Percentiles rank a stretch among this genome's conserved stretches.
Conservation (phyloP, 2,888 invertebrate genomes). For the Aelia acuminata region DNA sequence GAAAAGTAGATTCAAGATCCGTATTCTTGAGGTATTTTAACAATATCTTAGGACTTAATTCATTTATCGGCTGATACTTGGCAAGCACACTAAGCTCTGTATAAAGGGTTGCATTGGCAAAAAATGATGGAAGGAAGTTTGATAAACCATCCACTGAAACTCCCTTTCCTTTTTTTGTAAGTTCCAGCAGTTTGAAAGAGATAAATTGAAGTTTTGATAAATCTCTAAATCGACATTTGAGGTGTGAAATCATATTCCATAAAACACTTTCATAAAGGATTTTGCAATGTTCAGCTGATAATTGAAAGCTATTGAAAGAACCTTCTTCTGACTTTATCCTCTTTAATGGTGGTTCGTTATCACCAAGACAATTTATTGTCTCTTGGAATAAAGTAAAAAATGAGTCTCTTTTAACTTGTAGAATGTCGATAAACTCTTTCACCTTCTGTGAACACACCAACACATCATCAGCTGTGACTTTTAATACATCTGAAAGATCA, state of each 20-base stretch:
- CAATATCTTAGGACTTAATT: neutral
- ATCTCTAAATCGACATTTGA: slow-evolving; percentile 3
- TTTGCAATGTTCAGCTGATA: neutral
- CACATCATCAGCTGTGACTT: neutral
- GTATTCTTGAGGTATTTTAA: neutral
- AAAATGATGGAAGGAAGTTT: neutral
- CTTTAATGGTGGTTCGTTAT: neutral
- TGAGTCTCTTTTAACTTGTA: slow-evolving; percentile 2
- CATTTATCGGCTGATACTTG: neutral
- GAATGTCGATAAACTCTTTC: neutral
- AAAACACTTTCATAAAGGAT: neutral
- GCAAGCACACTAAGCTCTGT: neutral
- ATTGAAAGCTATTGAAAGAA: neutral
- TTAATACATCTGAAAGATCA: neutral
- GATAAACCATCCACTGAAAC: neutral
- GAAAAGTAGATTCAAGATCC: neutral
- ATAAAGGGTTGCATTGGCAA: neutral
- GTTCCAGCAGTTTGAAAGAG: neutral
- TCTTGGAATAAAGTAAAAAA: neutral
- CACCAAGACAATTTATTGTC: neutral
- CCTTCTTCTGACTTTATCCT: neutral
- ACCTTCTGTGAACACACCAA: neutral
- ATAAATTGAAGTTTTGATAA: neutral
- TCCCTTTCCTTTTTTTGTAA: neutral
- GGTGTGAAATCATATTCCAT: neutral